Percentiles rank a stretch among this genome's conserved stretches.
Conservation (phyloP, 2,797 vertebrate species). For the Hafferia zeledoni region DNA sequence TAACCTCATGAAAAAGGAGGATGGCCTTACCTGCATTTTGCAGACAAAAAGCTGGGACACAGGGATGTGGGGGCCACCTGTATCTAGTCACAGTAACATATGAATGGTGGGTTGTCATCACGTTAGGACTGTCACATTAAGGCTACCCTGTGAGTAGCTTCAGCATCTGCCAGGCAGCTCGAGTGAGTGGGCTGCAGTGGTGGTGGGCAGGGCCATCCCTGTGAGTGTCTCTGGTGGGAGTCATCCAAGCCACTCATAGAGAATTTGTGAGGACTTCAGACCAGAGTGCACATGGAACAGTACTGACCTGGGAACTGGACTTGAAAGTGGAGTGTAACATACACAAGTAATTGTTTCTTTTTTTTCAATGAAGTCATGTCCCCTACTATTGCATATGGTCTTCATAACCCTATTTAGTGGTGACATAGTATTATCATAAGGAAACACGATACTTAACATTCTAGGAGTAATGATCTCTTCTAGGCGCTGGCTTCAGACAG, state of each 20-base stretch:
- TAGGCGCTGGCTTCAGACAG: background rate
- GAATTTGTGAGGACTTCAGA: background rate
- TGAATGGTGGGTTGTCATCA: background rate
- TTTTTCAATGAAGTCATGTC: fast-evolving
- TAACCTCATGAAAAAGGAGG: background rate
- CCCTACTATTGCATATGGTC: background rate
- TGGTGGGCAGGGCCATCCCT: no score
- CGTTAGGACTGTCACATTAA: background rate
- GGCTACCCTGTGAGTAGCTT: background rate
- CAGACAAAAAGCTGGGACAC: background rate
- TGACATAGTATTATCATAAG: background rate
- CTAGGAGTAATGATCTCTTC: background rate
- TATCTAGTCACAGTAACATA: background rate
- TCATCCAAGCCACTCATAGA: background rate
- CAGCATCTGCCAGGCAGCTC: background rate
- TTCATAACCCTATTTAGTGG: background rate
- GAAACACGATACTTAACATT: background rate
- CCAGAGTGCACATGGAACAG: fast-evolving
- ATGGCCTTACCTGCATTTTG: background rate
- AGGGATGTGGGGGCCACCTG: fast-evolving
- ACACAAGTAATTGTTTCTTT: background rate
- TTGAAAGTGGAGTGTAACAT: background rate
- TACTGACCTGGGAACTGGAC: background rate
- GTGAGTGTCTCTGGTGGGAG: background rate
- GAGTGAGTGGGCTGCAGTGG: background rate